These are phyloP conservation scores for Synanthedon formicaeformis DNA, from an alignment of 2,888 invertebrate species.

Conservation along the genomic window DNA sequence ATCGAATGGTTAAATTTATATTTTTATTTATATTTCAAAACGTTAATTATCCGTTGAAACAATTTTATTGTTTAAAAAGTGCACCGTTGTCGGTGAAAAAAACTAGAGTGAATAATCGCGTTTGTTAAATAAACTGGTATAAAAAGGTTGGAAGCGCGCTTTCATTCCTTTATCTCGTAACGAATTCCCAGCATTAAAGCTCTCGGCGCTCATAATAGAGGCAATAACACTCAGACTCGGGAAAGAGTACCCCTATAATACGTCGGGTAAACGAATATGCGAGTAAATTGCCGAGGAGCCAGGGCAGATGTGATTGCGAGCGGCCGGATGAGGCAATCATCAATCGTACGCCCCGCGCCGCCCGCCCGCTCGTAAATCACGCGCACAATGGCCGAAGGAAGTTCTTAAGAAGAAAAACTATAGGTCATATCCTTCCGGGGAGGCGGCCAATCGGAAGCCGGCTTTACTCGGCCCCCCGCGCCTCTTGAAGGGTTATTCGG, in stretches of 20 bases:
- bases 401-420: constrained; percentile 72
- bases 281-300: constrained; percentile 57
- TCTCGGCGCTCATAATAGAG: constrained; percentile 45
- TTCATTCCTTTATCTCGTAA: constrained; percentile 20
- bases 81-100: not conserved
- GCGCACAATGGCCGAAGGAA: constrained; percentile 66
- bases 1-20: no score
- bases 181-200: constrained; percentile 44
- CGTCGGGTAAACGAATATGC: constrained; percentile 66
- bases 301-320: constrained; percentile 58
- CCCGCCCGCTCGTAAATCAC: constrained; percentile 56
- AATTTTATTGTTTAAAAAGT: no score
- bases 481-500: constrained; percentile 39
- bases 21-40: no score
- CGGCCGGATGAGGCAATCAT: constrained; percentile 60
- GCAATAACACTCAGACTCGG: constrained; percentile 60
- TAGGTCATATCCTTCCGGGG: constrained; percentile 70
- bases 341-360: constrained; percentile 44
- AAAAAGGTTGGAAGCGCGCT: constrained; percentile 10
- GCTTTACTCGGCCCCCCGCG: constrained; percentile 21
- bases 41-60: no score
- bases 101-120: constrained; percentile 7
- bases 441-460: constrained; percentile 65
- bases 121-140: constrained; percentile 13
- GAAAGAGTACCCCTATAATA: constrained; percentile 61